Conservation (phyloP, 1,140 invertebrate species). For the Leptopilina boulardi region DNA sequence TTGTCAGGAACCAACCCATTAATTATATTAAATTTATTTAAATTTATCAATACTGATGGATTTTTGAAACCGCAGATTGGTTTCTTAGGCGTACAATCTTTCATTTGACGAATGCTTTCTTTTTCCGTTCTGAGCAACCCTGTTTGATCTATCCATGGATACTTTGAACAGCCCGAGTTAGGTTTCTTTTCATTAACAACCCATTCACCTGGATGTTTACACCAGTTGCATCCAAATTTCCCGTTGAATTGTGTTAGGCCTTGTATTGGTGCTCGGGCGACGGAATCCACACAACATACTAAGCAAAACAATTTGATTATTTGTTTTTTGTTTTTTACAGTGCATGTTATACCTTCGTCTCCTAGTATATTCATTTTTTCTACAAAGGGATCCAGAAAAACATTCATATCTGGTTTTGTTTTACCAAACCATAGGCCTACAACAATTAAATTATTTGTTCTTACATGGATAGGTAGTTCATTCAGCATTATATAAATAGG, state of each 20-base stretch:
- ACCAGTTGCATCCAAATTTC: conserved; percentile 33
- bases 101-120: too few relatives aligned
- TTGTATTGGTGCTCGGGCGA: background rate
- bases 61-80: background rate
- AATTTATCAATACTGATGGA: background rate
- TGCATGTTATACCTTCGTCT: conserved; percentile 16
- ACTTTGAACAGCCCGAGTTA: background rate
- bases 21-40: conserved; percentile 20
- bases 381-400: too few relatives aligned
- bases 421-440: too few relatives aligned
- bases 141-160: background rate
- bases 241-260: conserved; percentile 33
- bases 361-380: conserved; percentile 10
- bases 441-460: too few relatives aligned
- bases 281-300: background rate
- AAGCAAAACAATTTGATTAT: background rate
- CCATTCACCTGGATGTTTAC: conserved; percentile 16
- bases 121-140: background rate
- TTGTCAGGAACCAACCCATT: conserved; percentile 33
- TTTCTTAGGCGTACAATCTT: background rate
- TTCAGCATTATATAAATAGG: too few relatives aligned
- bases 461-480: too few relatives aligned
- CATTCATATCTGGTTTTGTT: background rate
- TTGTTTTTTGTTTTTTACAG: background rate
- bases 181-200: background rate